A percentile compares a stretch with the other conserved stretches of the same genome.
These are phyloP conservation scores for Zaprionus vittiger DNA, from an alignment of 1,140 invertebrate species.

Conservation along the genomic window DNA sequence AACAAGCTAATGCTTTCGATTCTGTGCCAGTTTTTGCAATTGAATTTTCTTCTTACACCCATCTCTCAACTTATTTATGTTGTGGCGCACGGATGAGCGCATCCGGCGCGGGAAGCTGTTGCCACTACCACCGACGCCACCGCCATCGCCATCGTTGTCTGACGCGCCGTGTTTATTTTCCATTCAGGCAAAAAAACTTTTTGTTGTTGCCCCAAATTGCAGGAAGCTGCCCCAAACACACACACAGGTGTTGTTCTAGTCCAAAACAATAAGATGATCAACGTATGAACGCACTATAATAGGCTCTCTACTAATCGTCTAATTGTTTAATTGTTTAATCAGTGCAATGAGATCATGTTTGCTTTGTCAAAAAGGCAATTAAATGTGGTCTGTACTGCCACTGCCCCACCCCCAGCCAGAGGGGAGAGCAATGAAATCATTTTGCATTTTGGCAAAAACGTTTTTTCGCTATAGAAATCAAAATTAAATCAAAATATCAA, in stretches of 20 bases:
- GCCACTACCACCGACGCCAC: not conserved
- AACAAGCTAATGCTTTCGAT: conserved; percentile 5
- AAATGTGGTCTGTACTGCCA: conserved; percentile 30
- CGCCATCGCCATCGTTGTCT: conserved; percentile 22
- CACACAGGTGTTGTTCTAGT: conserved; percentile 62
- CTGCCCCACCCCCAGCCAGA: not conserved
- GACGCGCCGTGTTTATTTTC: conserved; percentile 59
- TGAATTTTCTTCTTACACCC: conserved; percentile 79
- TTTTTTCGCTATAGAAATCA: conserved; percentile 30
- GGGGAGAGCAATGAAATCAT: conserved; percentile 71
- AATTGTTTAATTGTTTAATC: conserved; percentile 40
- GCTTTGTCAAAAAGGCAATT: conserved; percentile 70
- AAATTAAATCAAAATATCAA: conserved; percentile 41
- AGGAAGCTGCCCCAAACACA: not conserved
- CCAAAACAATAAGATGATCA: conserved; percentile 41
- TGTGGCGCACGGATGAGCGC: conserved; percentile 58
- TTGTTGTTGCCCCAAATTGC: conserved; percentile 62
- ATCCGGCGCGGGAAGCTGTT: conserved; percentile 35
- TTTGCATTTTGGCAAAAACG: conserved; percentile 46
- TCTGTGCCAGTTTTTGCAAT: conserved; percentile 68
- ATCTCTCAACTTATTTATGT: conserved; percentile 74
- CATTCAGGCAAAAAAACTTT: conserved; percentile 39
- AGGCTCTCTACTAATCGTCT: conserved; percentile 14
- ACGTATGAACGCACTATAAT: conserved; percentile 18
- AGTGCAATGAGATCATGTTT: conserved; percentile 71